Conservation (phyloP, 64 coral and sea anemone genomes). For the Stichodactyla mertensii region DNA sequence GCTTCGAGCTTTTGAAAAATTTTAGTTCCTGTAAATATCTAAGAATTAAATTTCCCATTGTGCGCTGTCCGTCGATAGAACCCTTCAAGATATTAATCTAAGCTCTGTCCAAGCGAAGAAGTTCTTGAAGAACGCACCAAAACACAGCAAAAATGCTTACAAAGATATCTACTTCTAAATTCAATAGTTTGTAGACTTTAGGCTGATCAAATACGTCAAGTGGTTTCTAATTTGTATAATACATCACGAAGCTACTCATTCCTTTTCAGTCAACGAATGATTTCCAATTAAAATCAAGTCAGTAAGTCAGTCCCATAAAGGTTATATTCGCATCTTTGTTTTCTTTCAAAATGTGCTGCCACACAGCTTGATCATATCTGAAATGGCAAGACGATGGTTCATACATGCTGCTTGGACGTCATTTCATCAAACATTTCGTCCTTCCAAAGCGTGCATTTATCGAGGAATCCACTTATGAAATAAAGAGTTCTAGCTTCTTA, state of each 20-base stretch:
- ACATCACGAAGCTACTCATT: not conserved
- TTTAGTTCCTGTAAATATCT: not conserved
- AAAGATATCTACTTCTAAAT: not conserved
- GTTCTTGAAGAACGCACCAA: not conserved
- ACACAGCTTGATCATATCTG: too few relatives aligned
- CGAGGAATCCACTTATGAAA: too few relatives aligned
- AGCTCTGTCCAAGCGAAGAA: not conserved
- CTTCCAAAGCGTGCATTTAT: too few relatives aligned
- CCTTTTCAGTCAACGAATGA: not conserved
- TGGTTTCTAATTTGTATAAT: not conserved
- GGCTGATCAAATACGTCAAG: not conserved
- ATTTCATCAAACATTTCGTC: too few relatives aligned
- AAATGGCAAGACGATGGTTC: too few relatives aligned
- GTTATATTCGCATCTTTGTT: not conserved
- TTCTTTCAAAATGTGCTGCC: not conserved
- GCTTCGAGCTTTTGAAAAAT: not conserved
- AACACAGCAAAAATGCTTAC: not conserved
- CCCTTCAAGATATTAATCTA: not conserved
- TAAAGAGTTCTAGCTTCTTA: too few relatives aligned
- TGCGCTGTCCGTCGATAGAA: not conserved
- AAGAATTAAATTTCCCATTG: not conserved
- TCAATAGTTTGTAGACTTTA: not conserved
- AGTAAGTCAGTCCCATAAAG: not conserved
- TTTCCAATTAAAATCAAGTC: not conserved
- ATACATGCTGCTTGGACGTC: too few relatives aligned